Percentiles rank a stretch among this genome's conserved stretches.
These are phyloP conservation scores for Argyresthia goedartella DNA, from an alignment of 2,888 invertebrate genomes.

Conservation along the genomic window DNA sequence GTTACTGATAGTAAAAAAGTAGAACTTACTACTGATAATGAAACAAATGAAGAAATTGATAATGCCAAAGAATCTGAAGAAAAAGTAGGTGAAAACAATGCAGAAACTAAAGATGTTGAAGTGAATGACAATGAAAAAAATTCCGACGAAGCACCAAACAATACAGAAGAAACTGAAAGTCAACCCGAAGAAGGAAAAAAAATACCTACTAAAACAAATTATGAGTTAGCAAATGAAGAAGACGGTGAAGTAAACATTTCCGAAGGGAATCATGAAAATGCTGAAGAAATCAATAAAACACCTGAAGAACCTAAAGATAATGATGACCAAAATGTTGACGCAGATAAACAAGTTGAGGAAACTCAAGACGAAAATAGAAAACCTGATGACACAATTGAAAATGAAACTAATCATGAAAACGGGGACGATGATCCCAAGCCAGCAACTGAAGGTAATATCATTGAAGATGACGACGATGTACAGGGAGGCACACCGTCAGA, in stretches of 20 bases:
- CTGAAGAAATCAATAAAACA: slow-evolving; percentile 13
- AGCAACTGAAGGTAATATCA: slow-evolving; percentile 49
- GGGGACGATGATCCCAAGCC: slow-evolving; percentile 4
- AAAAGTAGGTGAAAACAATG: slow-evolving; percentile 8
- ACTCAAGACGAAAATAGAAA: slow-evolving; percentile 9
- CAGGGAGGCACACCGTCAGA: slow-evolving; percentile 57
- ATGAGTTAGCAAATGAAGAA: background rate
- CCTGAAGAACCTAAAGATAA: slow-evolving; percentile 8
- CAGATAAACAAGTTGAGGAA: slow-evolving; percentile 2
- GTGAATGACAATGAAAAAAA: slow-evolving; percentile 14
- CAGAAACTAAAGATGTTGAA: slow-evolving; percentile 13
- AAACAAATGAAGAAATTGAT: slow-evolving; percentile 7
- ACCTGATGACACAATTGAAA: slow-evolving; percentile 8
- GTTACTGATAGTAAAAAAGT: slow-evolving; percentile 11
- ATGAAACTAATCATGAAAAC: slow-evolving; percentile 12
- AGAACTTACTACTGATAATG: background rate
- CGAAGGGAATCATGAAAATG: slow-evolving; percentile 9
- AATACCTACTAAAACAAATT: no score
- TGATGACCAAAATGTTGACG: slow-evolving; percentile 7
- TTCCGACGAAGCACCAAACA: no score
- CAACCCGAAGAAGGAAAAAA: no score
- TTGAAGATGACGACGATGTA: slow-evolving; percentile 65
- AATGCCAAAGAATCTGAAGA: slow-evolving; percentile 6
- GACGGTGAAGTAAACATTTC: slow-evolving; percentile 9
- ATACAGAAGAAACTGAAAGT: no score